A percentile compares a stretch with the other conserved stretches of the same genome.
Evolutionary conservation across 1,140 invertebrate species (phyloP).

Genomic region (Drosophila mayri): DNA sequence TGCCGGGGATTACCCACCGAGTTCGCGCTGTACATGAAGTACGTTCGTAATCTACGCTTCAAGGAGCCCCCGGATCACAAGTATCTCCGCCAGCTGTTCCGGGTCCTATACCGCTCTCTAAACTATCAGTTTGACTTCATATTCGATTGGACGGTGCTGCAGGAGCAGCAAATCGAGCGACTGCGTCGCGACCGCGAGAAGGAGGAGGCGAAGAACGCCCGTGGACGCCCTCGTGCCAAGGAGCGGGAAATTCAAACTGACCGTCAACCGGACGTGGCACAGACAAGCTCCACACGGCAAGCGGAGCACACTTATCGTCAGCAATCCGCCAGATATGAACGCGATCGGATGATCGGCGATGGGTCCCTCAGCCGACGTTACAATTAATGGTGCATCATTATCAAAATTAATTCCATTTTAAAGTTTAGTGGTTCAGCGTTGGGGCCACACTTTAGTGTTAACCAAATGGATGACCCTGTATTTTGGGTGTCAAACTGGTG

Average conservation of each 20-base stretch:
- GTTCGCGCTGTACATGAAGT: slow-evolving; percentile 98
- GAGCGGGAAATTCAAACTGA: slow-evolving; percentile 3
- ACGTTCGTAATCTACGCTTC: slow-evolving; percentile 97
- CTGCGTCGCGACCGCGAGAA: slow-evolving; percentile 27
- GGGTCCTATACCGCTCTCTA: slow-evolving; percentile 97
- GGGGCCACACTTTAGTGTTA: slow-evolving; percentile 1
- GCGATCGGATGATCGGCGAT: slow-evolving; percentile 32
- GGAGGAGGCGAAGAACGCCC: background rate
- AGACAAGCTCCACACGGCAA: slow-evolving; percentile 8
- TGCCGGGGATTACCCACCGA: slow-evolving; percentile 95
- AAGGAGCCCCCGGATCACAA: slow-evolving; percentile 98
- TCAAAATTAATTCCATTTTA: slow-evolving; percentile 23
- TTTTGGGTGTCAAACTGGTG: background rate
- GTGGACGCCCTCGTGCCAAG: background rate
- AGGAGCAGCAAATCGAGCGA: slow-evolving; percentile 40
- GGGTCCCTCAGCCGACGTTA: background rate
- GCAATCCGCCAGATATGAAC: slow-evolving; percentile 5
- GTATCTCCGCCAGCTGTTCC: slow-evolving; percentile 97
- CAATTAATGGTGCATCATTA: background rate
- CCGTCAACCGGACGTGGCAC: slow-evolving; percentile 5
- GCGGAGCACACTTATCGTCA: background rate
- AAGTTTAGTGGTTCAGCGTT: slow-evolving; percentile 7
- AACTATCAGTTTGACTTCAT: slow-evolving; percentile 99
- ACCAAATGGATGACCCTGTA: background rate
- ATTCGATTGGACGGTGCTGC: slow-evolving; percentile 99